Evolutionary conservation across 2,888 invertebrate species (phyloP).

Genomic region (Harpalus rufipes): DNA sequence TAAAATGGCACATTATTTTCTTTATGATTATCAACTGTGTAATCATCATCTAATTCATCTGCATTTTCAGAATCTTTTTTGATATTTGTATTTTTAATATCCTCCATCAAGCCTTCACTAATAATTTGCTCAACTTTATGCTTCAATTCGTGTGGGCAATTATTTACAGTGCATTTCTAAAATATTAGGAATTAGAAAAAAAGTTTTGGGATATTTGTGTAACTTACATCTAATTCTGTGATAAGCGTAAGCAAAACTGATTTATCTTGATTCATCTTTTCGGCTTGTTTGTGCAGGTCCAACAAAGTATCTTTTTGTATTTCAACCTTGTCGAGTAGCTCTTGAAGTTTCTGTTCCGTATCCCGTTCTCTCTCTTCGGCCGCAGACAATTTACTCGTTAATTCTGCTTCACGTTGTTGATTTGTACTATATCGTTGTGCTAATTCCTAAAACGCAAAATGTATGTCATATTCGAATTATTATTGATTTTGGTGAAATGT

Average conservation of each 20-base stretch:
- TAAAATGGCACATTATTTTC: slow-evolving; percentile 65
- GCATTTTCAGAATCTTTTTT: slow-evolving; percentile 50
- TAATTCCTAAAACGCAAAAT: slow-evolving; percentile 59
- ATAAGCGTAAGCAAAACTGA: slow-evolving; percentile 43
- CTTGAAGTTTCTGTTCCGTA: slow-evolving; percentile 73
- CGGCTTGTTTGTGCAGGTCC: slow-evolving; percentile 63
- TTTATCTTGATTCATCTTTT: slow-evolving; percentile 64
- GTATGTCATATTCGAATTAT: neutral
- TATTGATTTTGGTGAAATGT: slow-evolving; percentile 53
- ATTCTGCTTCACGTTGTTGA: slow-evolving; percentile 71
- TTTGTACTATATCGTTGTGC: slow-evolving; percentile 65
- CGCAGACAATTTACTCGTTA: slow-evolving; percentile 73
- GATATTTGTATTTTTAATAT: slow-evolving; percentile 62
- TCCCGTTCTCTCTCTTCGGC: slow-evolving; percentile 72
- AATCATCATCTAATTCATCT: slow-evolving; percentile 52
- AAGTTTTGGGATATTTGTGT: slow-evolving; percentile 10
- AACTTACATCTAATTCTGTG: slow-evolving; percentile 62
- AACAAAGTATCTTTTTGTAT: slow-evolving; percentile 57
- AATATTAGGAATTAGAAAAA: neutral
- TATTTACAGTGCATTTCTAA: slow-evolving; percentile 65
- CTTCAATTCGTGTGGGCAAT: slow-evolving; percentile 61
- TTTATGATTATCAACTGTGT: slow-evolving; percentile 62
- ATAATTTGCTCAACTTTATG: slow-evolving; percentile 60
- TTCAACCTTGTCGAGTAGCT: slow-evolving; percentile 72
- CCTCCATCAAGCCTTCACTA: slow-evolving; percentile 55